These are phyloP conservation scores for Doris montereyensis DNA, from an alignment of 2,888 invertebrate genomes.

Conservation along the genomic window DNA sequence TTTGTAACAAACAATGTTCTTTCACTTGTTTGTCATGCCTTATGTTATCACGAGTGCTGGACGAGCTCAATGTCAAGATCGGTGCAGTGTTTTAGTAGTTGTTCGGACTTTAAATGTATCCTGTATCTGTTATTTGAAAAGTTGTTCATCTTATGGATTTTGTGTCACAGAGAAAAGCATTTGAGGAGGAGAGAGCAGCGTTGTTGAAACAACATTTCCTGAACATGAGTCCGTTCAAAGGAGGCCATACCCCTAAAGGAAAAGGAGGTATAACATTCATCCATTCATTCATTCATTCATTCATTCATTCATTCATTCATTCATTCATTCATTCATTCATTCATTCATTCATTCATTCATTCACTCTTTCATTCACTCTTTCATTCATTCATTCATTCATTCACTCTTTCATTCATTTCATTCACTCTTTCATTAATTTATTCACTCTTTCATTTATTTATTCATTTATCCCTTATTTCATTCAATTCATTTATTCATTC, in stretches of 20 bases:
- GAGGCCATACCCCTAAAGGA: no score
- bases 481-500: not conserved
- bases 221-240: conserved; percentile 55
- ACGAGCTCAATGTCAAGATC: not conserved
- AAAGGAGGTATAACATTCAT: no score
- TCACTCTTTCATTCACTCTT: not conserved
- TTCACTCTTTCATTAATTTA: not conserved
- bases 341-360: not conserved
- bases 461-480: not conserved
- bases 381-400: not conserved
- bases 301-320: not conserved
- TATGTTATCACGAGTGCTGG: no score
- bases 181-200: conserved; percentile 60
- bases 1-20: no score
- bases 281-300: not conserved
- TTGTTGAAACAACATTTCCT: conserved; percentile 60
- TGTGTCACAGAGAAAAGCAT: conserved; percentile 55
- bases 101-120: no score
- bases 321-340: not conserved
- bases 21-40: no score
- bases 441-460: not conserved
- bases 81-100: no score
- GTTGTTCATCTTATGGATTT: no score
- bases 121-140: no score
- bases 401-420: not conserved